Evolutionary conservation across 2,888 invertebrate genomes (phyloP).

Genomic region (Prenolepis imparis): DNA sequence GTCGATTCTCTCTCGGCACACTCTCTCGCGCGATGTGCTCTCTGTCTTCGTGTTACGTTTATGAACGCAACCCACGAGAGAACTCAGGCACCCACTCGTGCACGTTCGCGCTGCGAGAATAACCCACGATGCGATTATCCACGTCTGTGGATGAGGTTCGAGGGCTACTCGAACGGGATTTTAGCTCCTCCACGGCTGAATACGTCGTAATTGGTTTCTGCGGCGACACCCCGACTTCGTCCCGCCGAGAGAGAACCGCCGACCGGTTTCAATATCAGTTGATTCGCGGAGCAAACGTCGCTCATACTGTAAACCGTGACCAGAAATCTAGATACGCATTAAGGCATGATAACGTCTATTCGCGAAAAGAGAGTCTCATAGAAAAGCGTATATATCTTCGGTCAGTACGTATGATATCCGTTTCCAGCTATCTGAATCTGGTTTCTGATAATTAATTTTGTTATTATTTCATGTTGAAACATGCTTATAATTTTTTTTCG

Average conservation of each 20-base stretch:
- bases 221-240: slow-evolving; percentile 66
- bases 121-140: slow-evolving; percentile 77
- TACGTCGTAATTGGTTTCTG: slow-evolving; percentile 81
- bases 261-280: slow-evolving; percentile 57
- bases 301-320: slow-evolving; percentile 48
- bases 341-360: slow-evolving; percentile 30
- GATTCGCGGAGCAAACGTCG: slow-evolving; percentile 52
- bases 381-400: slow-evolving; percentile 2
- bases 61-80: background rate
- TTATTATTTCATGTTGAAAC: slow-evolving; percentile 17
- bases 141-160: slow-evolving; percentile 82
- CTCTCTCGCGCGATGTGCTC: background rate
- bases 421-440: background rate
- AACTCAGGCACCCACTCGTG: slow-evolving; percentile 66
- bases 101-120: slow-evolving; percentile 69
- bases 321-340: slow-evolving; percentile 48
- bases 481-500: slow-evolving; percentile 22
- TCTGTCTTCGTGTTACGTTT: slow-evolving; percentile 13
- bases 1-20: background rate
- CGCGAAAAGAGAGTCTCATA: slow-evolving; percentile 8
- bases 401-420: background rate
- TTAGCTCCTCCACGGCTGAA: slow-evolving; percentile 78
- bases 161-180: slow-evolving; percentile 81
- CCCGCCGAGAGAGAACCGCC: slow-evolving; percentile 49
- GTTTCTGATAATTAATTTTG: background rate